These are phyloP conservation scores for Tachina lurida DNA, from an alignment of 2,888 invertebrate species.

Conservation along the genomic window DNA sequence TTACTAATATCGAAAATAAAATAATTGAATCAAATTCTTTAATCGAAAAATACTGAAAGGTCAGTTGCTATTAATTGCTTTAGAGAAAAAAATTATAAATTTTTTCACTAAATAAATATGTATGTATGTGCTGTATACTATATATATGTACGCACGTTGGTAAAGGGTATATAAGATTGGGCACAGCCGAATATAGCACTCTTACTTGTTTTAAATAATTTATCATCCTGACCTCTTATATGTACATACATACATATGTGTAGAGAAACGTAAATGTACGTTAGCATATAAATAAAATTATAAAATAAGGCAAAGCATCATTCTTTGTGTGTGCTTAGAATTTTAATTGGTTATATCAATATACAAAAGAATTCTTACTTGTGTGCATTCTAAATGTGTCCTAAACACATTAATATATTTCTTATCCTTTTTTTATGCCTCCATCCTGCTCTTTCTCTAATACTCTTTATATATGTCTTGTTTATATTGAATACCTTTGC, in stretches of 20 bases:
- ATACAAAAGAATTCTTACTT: slow-evolving; percentile 20
- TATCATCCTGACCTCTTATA: neutral
- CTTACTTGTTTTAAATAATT: neutral
- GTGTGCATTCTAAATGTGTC: slow-evolving; percentile 29
- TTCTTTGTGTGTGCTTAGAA: slow-evolving; percentile 67
- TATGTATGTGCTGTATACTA: too few species aligned
- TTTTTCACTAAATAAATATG: too few species aligned
- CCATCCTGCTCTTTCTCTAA: neutral
- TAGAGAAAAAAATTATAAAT: too few species aligned
- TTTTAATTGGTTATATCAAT: slow-evolving; percentile 68
- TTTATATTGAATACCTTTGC: neutral
- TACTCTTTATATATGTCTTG: neutral
- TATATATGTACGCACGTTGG: too few species aligned
- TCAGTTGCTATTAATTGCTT: too few species aligned
- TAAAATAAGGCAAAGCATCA: slow-evolving; percentile 9
- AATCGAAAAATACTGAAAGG: too few species aligned
- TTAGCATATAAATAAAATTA: slow-evolving; percentile 4
- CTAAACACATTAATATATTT: slow-evolving; percentile 53
- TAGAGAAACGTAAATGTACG: neutral
- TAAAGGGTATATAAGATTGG: too few species aligned
- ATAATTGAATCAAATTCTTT: too few species aligned
- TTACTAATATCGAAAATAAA: too few species aligned
- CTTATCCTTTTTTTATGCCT: neutral
- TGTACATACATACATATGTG: neutral
- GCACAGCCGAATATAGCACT: too few species aligned